Conservation (phyloP, 2,113 vertebrate species). For the Coreoperca whiteheadi region DNA sequence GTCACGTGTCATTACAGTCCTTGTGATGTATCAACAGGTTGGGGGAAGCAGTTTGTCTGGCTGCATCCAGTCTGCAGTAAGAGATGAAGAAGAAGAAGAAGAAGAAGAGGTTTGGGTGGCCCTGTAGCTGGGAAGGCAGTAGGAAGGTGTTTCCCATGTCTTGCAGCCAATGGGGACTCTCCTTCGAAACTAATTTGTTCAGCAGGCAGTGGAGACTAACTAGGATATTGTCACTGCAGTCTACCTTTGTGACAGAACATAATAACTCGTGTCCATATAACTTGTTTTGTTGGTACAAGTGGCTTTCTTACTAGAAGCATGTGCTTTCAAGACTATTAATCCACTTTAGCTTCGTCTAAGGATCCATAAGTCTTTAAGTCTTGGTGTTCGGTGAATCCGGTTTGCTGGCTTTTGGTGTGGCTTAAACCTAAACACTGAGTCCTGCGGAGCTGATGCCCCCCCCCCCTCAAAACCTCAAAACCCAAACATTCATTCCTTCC, state of each 20-base stretch:
- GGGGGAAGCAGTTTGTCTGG: constrained; percentile 11
- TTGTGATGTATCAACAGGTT: constrained; percentile 39
- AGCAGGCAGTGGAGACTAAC: constrained; percentile 2
- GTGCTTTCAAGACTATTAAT: constrained; percentile 38
- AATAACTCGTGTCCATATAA: constrained; percentile 7
- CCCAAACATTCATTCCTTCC: constrained; percentile 60
- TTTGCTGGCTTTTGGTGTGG: constrained; percentile 39
- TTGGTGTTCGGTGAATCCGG: constrained; percentile 15
- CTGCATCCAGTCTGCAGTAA: constrained; percentile 8
- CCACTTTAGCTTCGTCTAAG: constrained; percentile 34
- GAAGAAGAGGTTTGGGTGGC: background rate
- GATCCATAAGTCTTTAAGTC: constrained; percentile 31
- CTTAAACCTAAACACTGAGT: constrained; percentile 33
- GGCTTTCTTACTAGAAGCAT: constrained; percentile 3
- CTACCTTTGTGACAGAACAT: constrained; percentile 10
- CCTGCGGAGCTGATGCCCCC: constrained; percentile 23
- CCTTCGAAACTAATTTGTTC: constrained; percentile 14
- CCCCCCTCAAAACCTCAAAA: constrained; percentile 59
- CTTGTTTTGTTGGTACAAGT: constrained; percentile 7
- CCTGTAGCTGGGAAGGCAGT: constrained; percentile 22
- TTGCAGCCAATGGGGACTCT: background rate
- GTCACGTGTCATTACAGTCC: background rate
- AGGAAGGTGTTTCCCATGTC: constrained; percentile 32
- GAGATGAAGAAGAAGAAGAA: constrained; percentile 1
- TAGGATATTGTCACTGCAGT: background rate